Evolutionary conservation across 2,888 invertebrate species (phyloP), one percentile per base, ranked within the genome.

Genomic region (Dasypolia templi): DNA sequence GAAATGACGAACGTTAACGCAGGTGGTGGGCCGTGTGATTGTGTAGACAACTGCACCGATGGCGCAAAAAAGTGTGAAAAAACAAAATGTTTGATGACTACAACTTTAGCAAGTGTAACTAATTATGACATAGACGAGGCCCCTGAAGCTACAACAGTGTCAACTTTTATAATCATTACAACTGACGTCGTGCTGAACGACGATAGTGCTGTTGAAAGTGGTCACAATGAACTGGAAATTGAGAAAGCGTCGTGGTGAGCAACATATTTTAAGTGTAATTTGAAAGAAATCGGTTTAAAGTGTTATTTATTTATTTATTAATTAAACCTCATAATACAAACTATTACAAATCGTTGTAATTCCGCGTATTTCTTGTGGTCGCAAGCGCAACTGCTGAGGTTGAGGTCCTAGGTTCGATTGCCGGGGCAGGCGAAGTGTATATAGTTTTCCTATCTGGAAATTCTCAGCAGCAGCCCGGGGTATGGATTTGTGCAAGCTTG

Each of bases 11-110:
- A 66, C 39, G 74, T 83, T 14, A 65, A 64, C n/a, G 66, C 14
- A 11, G 67, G 82, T 53, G 84, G 78, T n/a, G 29, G 22, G 0
- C 73, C 82, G 4, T 88, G 88, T 70, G 75, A 87, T 39, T 81
- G 82, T 66, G 66, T 72, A 26, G 55, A 75, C 0, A 79, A 86
- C 49, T 87, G 79, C 29, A 59, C 77, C 7, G 63, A 71, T 44
- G 39, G 1, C 5, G 44, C 63, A 1, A 66, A 42, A 19, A 75
- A 44, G 70, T 88, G 88, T 59, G 75, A 73, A 22, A 82, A 68
- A 51, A 88, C 85, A n/a, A 67, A 79, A 65, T 88, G 88, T 73
- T 39, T 79, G 2, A 35, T 12, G 19, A 35, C 58, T 19, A 55
- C 64, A 26, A 73, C 83, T 56, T 11, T 22, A 29, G 26, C 12